Base-by-base conservation (phyloP, 1,140 invertebrate genomes). In the Telenomus remus region DNA sequence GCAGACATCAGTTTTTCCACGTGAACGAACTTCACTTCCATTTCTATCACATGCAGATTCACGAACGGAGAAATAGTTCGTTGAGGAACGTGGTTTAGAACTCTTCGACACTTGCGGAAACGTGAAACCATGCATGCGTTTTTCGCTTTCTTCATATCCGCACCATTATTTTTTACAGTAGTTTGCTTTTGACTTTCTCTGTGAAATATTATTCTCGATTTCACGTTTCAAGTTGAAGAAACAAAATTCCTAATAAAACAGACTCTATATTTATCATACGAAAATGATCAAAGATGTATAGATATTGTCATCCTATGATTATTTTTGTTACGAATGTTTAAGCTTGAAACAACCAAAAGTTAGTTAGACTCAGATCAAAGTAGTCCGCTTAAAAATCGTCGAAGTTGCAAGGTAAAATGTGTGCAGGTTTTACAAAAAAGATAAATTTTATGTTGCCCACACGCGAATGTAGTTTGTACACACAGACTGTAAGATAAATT, bases 371-470 rank as follows among this genome's bases (percentile, higher is more conserved):
- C 19, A 27, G 19, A 1, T 27, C 19, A 27, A 27, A 6, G 35
- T 53, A 35, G 47, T 44, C 37, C 37, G 55, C 13, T 54, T 39
- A 16, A 47, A 61, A 75, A 79, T 78, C 56, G 79, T 65, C 46
- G 66, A 9, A 60, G 76, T 69, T 71, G 71, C 71, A 78, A 80
- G 80, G 76, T 74, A 69, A 80, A 76, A 65, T 54, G 61, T 57
- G 59, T 46, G 68, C 14, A 50, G 19, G 19, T 3, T 27, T 27
- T 6, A 27, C 19, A 6, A 27, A n/a, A 55, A 63, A 64, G 63
- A 59, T 57, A 68, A 61, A 60, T 72, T 72, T 77, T 69, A 77
- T 73, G n/a, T 69, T 64, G 47, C 11, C 55, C 19, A 39, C 46
- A 59, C 55, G 44, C 55, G 46, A 42, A 56, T 60, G 47, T 16